phyloP scores from a whole-genome alignment of 2,888 invertebrate species.

The Brassicogethes aeneus region DNA sequence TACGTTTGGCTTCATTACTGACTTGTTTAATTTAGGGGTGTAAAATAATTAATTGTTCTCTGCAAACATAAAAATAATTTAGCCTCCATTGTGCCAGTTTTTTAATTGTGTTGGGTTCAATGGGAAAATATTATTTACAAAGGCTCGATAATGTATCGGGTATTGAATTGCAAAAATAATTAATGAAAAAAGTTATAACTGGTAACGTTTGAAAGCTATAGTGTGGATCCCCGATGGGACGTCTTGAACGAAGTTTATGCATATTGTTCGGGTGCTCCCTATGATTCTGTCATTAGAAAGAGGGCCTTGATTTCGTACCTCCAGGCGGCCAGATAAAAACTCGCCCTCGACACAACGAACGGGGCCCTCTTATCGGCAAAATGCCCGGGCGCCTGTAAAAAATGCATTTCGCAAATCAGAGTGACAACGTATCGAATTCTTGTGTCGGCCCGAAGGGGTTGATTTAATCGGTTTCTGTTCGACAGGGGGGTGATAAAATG shows the following conservation, averaged over 20 bases:
- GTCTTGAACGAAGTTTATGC: conserved; percentile 27
- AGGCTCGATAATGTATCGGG: background rate
- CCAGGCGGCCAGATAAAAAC: conserved; percentile 19
- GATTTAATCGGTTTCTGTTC: conserved; percentile 41
- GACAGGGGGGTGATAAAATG: conserved; percentile 32
- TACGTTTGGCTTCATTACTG: background rate
- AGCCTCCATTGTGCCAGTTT: background rate
- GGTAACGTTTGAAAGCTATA: background rate
- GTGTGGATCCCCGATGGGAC: conserved; percentile 17
- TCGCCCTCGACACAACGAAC: conserved; percentile 15
- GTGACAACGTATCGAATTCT: conserved; percentile 43
- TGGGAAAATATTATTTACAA: background rate
- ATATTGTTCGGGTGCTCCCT: conserved; percentile 34
- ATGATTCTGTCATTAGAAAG: conserved; percentile 40
- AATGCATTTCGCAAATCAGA: conserved; percentile 38
- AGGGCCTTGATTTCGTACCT: conserved; percentile 23
- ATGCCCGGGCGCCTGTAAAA: conserved; percentile 24
- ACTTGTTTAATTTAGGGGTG: background rate
- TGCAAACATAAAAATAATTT: background rate
- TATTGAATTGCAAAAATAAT: conserved; percentile 4
- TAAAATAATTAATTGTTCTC: background rate
- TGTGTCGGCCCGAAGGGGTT: conserved; percentile 37
- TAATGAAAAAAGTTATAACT: conserved; percentile 2
- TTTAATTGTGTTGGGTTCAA: background rate
- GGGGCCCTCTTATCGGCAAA: conserved; percentile 25